These are phyloP conservation scores for Ammospiza nelsoni DNA, from an alignment of 2,113 vertebrate species.

Conservation along the genomic window DNA sequence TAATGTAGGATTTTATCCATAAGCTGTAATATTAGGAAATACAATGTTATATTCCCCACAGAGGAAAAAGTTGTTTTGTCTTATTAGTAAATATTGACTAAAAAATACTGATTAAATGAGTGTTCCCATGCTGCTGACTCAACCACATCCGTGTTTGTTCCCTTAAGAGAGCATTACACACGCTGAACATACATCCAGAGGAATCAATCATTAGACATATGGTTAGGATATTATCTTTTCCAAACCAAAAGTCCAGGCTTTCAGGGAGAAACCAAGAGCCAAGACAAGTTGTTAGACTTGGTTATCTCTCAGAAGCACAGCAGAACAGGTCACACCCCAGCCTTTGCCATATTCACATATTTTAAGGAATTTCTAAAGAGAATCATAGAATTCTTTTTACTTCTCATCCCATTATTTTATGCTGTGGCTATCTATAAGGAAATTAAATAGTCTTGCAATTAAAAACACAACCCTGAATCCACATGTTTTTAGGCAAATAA, in stretches of 20 bases:
- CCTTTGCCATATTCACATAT: not conserved
- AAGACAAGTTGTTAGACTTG: not conserved
- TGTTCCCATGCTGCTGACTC: constrained; percentile 18
- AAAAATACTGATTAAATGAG: constrained; percentile 1
- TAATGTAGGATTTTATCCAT: not conserved
- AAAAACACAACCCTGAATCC: not conserved
- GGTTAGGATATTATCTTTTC: constrained; percentile 46
- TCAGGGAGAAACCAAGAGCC: not conserved
- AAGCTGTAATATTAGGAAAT: not conserved
- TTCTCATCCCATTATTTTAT: not conserved
- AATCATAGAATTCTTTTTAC: not conserved
- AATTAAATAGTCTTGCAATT: not conserved
- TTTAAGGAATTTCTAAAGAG: not conserved
- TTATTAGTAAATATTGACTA: constrained; percentile 42
- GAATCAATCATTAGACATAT: constrained; percentile 39
- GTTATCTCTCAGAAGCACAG: not conserved
- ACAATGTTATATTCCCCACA: not conserved
- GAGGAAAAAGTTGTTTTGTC: constrained; percentile 7
- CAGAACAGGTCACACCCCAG: not conserved
- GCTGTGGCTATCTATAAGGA: not conserved
- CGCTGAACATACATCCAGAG: not conserved
- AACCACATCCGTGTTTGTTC: not conserved
- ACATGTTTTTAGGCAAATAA: not conserved
- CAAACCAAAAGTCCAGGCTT: not conserved
- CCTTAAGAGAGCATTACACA: not conserved